Base-by-base conservation (phyloP, 2,888 invertebrate genomes). In the Patella ulyssiponensis region DNA sequence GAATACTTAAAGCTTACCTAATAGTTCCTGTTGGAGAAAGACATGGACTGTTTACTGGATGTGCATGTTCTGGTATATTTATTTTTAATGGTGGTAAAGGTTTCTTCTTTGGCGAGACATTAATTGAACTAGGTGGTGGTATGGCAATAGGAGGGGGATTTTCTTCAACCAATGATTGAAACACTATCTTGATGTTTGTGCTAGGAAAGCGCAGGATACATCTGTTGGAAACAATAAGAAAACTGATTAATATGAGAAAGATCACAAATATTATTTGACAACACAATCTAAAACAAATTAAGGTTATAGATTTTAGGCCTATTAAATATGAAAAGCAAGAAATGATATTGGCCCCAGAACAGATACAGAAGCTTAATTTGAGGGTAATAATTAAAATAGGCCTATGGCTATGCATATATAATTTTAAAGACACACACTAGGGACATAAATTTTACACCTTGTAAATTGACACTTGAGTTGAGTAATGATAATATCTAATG, bases 181-280 rank as follows among this genome's bases (percentile, higher is more conserved):
- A 98, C 92, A 95, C 94, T 90, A 98, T 94, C 86, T 96, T 95
- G 91, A 98, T 98, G 92, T 96, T 98, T 91, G 98, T 98, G 92
- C 98, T 98, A 80, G 98, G 98, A 93, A 98, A 98, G 88, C 98
- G 95, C 90, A 98, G 95, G 84, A 96, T 96, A 93, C 98, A 98
- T 93, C 98, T 98, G 94, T 44, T 44, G 44, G 44, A 44, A 44
- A 44, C 44, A 44, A 44, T 44, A 9, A 44, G 7, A 44, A 44
- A 44, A 44, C 20, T 33, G 17, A 20, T 27, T 9, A 15, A 52
- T 77, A 53, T 23, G 51, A 56, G 17, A 76, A 23, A 77, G 27
- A 14, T 9, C 11, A 23, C 20, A 64, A 20, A 23, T 14, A 23
- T 72, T 23, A 15, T 51, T 72, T 27, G 4, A 33, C 7, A 7